Base-by-base conservation (phyloP, 2,888 invertebrate genomes). In the Agapostemon virescens region DNA sequence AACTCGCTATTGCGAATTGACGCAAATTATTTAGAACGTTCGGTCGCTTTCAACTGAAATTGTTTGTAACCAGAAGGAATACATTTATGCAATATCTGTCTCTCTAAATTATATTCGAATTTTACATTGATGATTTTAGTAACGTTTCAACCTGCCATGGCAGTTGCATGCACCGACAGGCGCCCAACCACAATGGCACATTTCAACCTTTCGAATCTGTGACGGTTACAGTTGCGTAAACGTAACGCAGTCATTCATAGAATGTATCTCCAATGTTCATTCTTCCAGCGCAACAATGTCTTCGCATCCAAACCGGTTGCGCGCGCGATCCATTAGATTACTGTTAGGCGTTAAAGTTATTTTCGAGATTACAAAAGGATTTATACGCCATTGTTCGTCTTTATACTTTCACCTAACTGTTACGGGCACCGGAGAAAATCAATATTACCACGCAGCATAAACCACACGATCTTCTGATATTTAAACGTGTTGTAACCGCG, bases 401-500 rank as follows among this genome's bases (percentile, higher is more conserved):
- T 80, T 71, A 63, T 72, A 81, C 81, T 80, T 80, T 81, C 81
- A 81, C 81, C 63, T 68, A 72, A 61, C 69, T 36, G 67, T 63
- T 79, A 63, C 9, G 15, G 23, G 45, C 11, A 17, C 26, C 20
- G 67, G n/a, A 7, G 42, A 68, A 40, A 74, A 74, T 79, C 55
- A 42, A 61, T 73, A 26, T 17, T 2, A 26, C 2, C 15, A 17
- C 15, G 23, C 6, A 17, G 17, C 42, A 33, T 52, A 26, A 26
- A 26, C 17, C 17, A 42, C n/a, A 26, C 55, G 55, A 26, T 26
- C 26, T 55, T 55, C 55, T 26, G 55, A 55, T 23, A 55, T 26
- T 26, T 26, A 0, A 55, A 55, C 49, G n/a, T 49, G 2, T 49
- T 9, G 49, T n/a, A 49, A n/a, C 3, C n/a, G 45, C 45, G 45